Conservation (phyloP, 2,113 vertebrate genomes). For the Cyanocitta stelleri region DNA sequence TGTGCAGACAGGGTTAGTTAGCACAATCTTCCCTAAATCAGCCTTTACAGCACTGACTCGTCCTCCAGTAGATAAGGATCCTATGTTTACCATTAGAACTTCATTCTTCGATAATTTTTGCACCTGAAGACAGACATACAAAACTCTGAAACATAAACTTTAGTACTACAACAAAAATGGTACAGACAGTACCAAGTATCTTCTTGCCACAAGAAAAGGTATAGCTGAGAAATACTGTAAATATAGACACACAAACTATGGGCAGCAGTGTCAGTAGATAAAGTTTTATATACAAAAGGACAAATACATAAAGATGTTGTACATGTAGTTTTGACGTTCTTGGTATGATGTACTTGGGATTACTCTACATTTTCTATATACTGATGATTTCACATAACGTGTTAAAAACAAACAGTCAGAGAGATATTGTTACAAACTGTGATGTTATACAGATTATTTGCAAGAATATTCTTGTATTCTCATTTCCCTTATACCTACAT, state of each 20-base stretch:
- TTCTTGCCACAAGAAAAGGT: neutral
- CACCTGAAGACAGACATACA: conserved; percentile 75
- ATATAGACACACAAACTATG: neutral
- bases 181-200: neutral
- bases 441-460: neutral
- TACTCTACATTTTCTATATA: neutral
- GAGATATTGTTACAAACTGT: neutral
- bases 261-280: neutral
- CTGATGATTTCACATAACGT: neutral
- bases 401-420: neutral
- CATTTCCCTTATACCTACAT: neutral
- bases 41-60: conserved; percentile 97
- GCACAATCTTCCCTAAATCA: conserved; percentile 95
- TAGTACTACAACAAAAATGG: neutral
- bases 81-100: conserved; percentile 99
- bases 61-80: conserved; percentile 93
- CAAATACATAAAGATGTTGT: neutral
- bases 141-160: neutral
- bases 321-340: neutral
- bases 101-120: conserved; percentile 98
- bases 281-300: neutral
- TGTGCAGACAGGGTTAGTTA: conserved; percentile 97
- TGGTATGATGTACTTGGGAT: neutral
- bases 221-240: neutral
- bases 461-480: neutral